Conservation (phyloP, 2,113 vertebrate species). For the Porphyrio hochstetteri region DNA sequence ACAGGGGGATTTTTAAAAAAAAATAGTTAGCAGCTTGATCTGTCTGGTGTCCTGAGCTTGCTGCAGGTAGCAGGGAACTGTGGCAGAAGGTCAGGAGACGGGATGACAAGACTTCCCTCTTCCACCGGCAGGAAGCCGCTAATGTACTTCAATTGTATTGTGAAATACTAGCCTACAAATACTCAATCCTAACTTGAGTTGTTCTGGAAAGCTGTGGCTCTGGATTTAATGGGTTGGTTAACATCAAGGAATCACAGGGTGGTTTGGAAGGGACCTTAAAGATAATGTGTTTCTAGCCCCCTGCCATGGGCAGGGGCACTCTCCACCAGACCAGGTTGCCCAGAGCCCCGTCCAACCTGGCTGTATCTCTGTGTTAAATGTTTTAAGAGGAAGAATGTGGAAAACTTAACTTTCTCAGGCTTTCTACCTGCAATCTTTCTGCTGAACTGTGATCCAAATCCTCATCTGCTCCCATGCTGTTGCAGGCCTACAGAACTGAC, state of each 20-base stretch:
- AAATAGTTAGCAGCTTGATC: background rate
- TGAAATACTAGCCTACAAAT: background rate
- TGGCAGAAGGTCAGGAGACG: background rate
- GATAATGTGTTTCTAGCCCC: no score
- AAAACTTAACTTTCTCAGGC: background rate
- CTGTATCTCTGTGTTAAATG: background rate
- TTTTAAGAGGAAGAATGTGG: background rate
- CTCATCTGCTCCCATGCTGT: background rate
- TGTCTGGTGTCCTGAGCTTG: background rate
- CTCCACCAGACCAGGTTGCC: no score
- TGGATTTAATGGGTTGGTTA: background rate
- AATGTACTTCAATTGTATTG: background rate
- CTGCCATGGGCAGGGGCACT: no score
- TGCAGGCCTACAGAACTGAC: background rate
- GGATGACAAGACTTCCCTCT: background rate
- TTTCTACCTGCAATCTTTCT: background rate
- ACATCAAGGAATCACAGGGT: no score
- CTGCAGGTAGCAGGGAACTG: background rate
- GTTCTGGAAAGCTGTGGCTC: background rate
- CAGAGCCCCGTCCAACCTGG: background rate
- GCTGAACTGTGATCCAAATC: background rate
- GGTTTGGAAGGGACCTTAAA: no score
- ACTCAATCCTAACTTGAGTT: background rate
- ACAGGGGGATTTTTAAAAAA: no score
- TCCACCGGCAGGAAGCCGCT: background rate